Evolutionary conservation across 2,113 vertebrate species (phyloP), one percentile per base, ranked within the genome.

Genomic region (Dendropsophus ebraccatus): DNA sequence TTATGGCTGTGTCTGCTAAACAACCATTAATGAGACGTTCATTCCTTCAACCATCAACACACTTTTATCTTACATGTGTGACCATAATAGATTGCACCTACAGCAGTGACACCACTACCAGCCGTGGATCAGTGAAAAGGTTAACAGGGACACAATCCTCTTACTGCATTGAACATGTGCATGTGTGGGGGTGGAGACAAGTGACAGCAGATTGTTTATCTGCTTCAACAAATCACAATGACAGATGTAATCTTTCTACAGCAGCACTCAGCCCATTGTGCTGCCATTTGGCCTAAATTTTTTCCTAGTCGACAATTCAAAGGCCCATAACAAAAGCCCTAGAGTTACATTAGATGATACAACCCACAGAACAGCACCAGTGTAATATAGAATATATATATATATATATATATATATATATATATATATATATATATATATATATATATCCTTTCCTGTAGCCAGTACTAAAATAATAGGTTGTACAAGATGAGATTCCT

Each of bases 71-170:
- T n/a, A n/a, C n/a, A n/a, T n/a, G n/a, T 47, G 23, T n/a, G 1
- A 14, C 21, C n/a, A 10, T 21, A 1, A 12, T 41, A 14, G 4
- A 10, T 21, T 52, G 25, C 47, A 35, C 62, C 62, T 8, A 70
- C 30, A 35, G 21, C 12, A 67, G 60, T 19, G 52, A 19, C 7
- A 50, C 52, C n/a, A 58, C 75, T 35, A 56, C 69, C 58, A 72
- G 83, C 74, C 56, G 41, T 32, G 30, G 69, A 13, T 72, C 76
- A 25, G 82, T 81, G 10, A 14, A 78, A 86, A 58, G 41, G 86
- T 96, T 96, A 95, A 95, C 94, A 92, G 95, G 93, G 95, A 92
- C 58, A 56, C 94, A 96, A 97, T 96, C 96, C 95, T 94, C 95
- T 97, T 96, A 96, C 78, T 86, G 87, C 83, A 75, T 25, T 19